Evolutionary conservation across 1,140 invertebrate genomes (phyloP), one percentile per base, ranked within the genome.

Genomic region (Zaprionus taronus): DNA sequence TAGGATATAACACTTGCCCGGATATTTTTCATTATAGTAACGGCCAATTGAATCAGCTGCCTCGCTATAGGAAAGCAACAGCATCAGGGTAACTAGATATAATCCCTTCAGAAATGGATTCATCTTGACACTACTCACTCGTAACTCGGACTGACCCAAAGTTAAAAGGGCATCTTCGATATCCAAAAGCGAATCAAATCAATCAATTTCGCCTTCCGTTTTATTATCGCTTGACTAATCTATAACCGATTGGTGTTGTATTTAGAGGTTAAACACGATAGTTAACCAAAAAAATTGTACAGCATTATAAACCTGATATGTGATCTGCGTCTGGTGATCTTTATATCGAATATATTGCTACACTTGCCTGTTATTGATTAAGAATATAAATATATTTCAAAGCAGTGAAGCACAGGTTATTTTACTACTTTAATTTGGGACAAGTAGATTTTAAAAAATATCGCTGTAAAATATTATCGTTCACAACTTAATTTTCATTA

Each of bases 1-100:
- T 1, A 28, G 24, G 28, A 75, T 44, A 17, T 31, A n/a, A 64
- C 72, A 75, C 15, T 64, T 71, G 41, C 61, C 72, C 3, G 67
- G 72, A 31, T 31, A 31, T 0, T 7, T 53, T 12, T 9, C 7
- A 75, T 63, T 1, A 20, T 17, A 17, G 36, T 14, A 74, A 7
- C 7, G 3, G 26, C 49, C 57, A 28, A 17, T 20, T 7, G 26
- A 7, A 7, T 56, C 36, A 34, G 15, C 38, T 22, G 65, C 65
- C 36, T 74, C 44, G 2, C 20, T 47, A 12, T 22, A 7, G 2
- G 49, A 20, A 36, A 56, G 4, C 3, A 62, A 7, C 9, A 57
- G 15, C 6, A 41, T 5, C 20, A 72, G 41, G 5, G 34, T 7
- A 12, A 63, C 14, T 14, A 49, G 9, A 4, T 34, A 20, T 20